Percentiles rank a stretch among this genome's conserved stretches.
phyloP scores from a whole-genome alignment of 2,888 invertebrate species.

The Timema cristinae region DNA sequence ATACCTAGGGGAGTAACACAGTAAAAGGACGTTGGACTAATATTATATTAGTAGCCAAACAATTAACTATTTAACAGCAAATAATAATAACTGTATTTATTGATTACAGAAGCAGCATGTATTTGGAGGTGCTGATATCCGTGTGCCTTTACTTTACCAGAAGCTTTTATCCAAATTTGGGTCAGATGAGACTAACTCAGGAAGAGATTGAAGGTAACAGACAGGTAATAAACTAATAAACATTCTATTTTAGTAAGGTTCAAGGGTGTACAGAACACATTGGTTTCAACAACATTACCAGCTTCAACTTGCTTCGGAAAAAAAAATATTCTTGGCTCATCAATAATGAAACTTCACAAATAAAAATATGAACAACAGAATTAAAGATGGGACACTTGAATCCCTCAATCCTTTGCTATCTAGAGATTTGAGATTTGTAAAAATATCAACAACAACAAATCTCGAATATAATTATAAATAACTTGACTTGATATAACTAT shows the following conservation, averaged over 20 bases:
- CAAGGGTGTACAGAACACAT: not conserved
- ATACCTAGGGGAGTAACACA: no score
- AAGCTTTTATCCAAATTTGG: slow-evolving; percentile 71
- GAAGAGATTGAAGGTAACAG: slow-evolving; percentile 72
- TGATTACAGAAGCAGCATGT: slow-evolving; percentile 71
- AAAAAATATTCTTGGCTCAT: not conserved
- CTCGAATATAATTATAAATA: no score
- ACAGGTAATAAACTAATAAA: slow-evolving; percentile 41
- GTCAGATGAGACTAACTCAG: slow-evolving; percentile 58
- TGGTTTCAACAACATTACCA: not conserved
- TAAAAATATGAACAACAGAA: no score
- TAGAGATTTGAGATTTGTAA: no score
- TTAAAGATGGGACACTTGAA: no score
- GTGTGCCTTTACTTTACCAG: slow-evolving; percentile 76
- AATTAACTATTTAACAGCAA: no score
- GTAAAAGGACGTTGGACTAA: no score
- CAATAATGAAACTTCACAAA: not conserved
- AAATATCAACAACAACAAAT: no score
- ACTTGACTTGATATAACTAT: no score
- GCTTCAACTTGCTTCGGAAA: not conserved
- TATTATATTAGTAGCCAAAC: no score
- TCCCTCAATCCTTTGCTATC: no score
- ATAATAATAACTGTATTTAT: no score
- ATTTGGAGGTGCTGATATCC: slow-evolving; percentile 70
- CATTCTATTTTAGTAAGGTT: not conserved